phyloP scores from a whole-genome alignment of 2,797 vertebrate genomes.

The Carcharodon carcharias region DNA sequence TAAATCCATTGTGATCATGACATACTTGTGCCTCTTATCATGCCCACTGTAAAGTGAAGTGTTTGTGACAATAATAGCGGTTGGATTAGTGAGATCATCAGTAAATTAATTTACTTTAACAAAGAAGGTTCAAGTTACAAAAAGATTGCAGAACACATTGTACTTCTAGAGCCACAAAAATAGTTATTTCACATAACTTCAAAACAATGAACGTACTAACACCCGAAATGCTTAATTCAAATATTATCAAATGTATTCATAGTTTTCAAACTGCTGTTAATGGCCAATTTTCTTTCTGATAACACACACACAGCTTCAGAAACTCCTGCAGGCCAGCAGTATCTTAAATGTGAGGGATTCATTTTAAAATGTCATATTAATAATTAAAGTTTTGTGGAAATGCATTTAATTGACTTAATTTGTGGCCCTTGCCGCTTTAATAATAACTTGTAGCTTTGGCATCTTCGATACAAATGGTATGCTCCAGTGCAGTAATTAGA shows the following conservation, averaged over 20 bases:
- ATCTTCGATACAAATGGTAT: not conserved
- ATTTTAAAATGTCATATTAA: not conserved
- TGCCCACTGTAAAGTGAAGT: constrained; percentile 5
- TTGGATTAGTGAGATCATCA: not conserved
- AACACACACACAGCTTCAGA: not conserved
- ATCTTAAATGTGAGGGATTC: not conserved
- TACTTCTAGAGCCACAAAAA: not conserved
- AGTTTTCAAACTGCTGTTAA: not conserved
- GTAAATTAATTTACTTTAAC: not conserved
- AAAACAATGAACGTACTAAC: not conserved
- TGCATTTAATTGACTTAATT: constrained; percentile 19
- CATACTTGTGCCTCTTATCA: constrained; percentile 4
- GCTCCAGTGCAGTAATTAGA: not conserved
- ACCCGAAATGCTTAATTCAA: not conserved
- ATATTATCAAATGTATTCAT: not conserved
- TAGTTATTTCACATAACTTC: not conserved
- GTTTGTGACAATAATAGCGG: not conserved
- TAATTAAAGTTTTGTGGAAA: not conserved
- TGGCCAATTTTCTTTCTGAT: not conserved
- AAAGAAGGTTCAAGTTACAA: not conserved
- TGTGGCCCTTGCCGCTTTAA: constrained; percentile 20
- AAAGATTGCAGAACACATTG: not conserved
- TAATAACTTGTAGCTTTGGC: constrained; percentile 14
- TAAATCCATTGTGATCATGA: not conserved
- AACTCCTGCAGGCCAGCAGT: not conserved